These are phyloP conservation scores for Macropis europaea DNA, from an alignment of 2,888 invertebrate species.

Conservation along the genomic window DNA sequence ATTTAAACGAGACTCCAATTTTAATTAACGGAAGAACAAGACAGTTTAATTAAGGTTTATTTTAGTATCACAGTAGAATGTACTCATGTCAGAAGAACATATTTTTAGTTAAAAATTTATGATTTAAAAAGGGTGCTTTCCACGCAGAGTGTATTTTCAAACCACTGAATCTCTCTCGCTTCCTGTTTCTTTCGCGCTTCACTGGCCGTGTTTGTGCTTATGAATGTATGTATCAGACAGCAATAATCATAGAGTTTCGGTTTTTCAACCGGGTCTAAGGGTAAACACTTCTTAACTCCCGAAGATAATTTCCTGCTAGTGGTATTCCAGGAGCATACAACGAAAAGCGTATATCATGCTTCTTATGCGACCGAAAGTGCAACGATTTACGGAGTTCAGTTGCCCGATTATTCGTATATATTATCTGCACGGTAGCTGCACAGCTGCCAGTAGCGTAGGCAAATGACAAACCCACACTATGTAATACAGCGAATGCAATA, in stretches of 20 bases:
- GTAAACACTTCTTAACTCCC: constrained; percentile 3
- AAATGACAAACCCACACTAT: neutral
- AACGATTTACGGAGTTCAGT: constrained; percentile 63
- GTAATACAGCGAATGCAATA: too few species aligned
- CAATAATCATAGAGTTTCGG: neutral
- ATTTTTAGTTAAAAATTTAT: too few species aligned
- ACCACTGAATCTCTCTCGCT: neutral
- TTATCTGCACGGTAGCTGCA: constrained; percentile 26
- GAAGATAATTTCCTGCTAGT: constrained; percentile 24
- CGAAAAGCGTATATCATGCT: constrained; percentile 51
- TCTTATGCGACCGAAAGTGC: constrained; percentile 58
- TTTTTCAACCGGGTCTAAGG: neutral
- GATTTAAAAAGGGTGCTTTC: too few species aligned
- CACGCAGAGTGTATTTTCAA: too few species aligned
- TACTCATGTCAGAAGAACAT: too few species aligned
- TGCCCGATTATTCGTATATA: constrained; percentile 59
- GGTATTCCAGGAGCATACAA: neutral
- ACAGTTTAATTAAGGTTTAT: too few species aligned
- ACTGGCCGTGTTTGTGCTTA: neutral
- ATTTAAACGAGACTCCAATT: too few species aligned
- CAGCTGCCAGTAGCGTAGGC: constrained; percentile 35
- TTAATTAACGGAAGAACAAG: too few species aligned
- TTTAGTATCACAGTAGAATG: too few species aligned
- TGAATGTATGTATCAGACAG: neutral
- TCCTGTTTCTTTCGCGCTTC: neutral